Base-by-base conservation (phyloP, 2,888 invertebrate species). In the Eristalinus aeneus region DNA sequence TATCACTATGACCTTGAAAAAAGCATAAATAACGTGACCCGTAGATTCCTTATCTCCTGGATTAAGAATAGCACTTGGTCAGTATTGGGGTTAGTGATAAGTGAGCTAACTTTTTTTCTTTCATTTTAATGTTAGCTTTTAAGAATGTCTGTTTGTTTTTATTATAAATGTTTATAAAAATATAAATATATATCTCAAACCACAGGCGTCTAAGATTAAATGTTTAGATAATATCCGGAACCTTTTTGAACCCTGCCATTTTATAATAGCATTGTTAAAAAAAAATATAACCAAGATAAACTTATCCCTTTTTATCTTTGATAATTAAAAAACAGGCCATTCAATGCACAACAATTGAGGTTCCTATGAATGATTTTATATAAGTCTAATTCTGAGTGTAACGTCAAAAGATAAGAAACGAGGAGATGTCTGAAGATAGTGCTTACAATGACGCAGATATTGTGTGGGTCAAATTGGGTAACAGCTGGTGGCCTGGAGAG, bases 401-500 rank as follows among this genome's bases (percentile, higher is more conserved):
- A 39, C 69, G 36, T 53, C 31, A 61, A 61, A 61, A 11, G 61
- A 74, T 27, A 46, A 60, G 31, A 46, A 27, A 58, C n/a, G 6
- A 81, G 1, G 34, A 53, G 65, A 88, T 88, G 88, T 82, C 88
- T 23, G 81, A 81, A 63, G 85, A 88, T 68, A 84, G 53, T 73
- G 34, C 72, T 9, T 92, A 91, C 93, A 93, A 94, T 89, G 95
- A 95, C 89, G 96, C 96, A 71, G 96, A 97, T 90, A 94, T 97
- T 89, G 97, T 97, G 87, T 97, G 97, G 97, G 96, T 97, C 22
- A 97, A 97, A 92, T 92, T 97, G 86, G 95, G 96, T 53, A 94
- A 95, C 54, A 95, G 95, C 90, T 97, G 97, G 97, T 97, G 97
- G 97, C 97, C 97, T 31, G 97, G 96, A 11, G 96, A 96, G 92